Conservation (phyloP, 2,797 vertebrate species). For the Syndactyla subalaris region DNA sequence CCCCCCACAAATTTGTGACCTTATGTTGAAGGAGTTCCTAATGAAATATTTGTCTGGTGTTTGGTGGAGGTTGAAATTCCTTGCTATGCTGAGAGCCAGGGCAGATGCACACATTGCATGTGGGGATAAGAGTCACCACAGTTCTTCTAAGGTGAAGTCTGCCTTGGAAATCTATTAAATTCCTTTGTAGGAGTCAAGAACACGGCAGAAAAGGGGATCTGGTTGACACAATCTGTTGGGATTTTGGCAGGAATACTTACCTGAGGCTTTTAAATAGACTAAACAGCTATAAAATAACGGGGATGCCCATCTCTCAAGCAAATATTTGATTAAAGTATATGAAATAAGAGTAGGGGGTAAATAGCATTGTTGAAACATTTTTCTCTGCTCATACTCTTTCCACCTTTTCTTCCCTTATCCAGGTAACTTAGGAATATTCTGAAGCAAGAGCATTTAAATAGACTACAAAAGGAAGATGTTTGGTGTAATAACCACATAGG, state of each 20-base stretch:
- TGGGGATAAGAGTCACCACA: not conserved
- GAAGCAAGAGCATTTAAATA: not conserved
- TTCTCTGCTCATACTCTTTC: not conserved
- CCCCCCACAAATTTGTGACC: not conserved
- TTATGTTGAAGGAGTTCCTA: not conserved
- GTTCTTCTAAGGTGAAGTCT: slow-evolving; percentile 9
- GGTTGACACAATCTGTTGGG: not conserved
- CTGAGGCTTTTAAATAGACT: not conserved
- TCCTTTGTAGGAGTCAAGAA: not conserved
- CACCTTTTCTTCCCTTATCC: not conserved
- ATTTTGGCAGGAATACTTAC: not conserved
- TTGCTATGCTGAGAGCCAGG: not conserved
- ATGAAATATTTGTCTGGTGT: not conserved
- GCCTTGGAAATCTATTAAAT: not conserved
- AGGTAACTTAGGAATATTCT: not conserved
- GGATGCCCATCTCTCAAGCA: not conserved
- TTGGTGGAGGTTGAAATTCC: not conserved
- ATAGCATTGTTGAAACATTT: not conserved
- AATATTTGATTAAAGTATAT: not conserved
- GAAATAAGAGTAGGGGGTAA: not conserved
- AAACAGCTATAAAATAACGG: not conserved
- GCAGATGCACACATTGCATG: not conserved
- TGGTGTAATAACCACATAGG: not conserved
- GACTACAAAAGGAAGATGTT: not conserved
- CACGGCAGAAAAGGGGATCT: not conserved